Evolutionary conservation across 1,140 invertebrate genomes (phyloP).

Genomic region (Caenorhabditis tropicalis): DNA sequence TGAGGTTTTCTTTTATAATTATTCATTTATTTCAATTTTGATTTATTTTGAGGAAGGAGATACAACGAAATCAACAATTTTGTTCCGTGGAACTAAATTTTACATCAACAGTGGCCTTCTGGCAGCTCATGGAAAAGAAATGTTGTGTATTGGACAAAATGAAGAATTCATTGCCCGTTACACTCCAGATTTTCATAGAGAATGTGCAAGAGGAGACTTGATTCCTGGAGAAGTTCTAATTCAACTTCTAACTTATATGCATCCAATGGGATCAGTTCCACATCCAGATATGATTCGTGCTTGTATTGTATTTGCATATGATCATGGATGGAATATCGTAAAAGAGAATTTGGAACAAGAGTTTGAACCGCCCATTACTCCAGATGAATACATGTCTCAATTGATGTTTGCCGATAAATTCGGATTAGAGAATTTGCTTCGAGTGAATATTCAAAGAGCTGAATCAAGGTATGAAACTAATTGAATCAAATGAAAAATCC

Average conservation of each 20-base stretch:
- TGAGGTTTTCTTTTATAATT: background rate
- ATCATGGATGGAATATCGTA: conserved; percentile 11
- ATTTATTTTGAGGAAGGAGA: background rate
- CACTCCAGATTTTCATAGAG: conserved; percentile 15
- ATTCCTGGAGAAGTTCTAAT: conserved; percentile 21
- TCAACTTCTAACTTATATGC: conserved; percentile 8
- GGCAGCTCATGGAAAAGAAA: conserved; percentile 6
- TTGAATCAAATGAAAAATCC: too few relatives aligned
- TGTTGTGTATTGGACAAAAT: conserved; percentile 21
- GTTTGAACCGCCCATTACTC: background rate
- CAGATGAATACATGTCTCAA: conserved; percentile 28
- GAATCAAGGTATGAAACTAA: conserved; percentile 7
- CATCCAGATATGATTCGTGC: conserved; percentile 36
- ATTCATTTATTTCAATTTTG: background rate
- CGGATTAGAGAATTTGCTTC: background rate
- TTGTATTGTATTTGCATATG: background rate
- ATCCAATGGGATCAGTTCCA: conserved; percentile 14
- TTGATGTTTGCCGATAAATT: conserved; percentile 9
- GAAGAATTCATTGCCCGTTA: conserved; percentile 31
- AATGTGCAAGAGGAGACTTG: conserved; percentile 2
- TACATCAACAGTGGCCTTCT: conserved; percentile 18
- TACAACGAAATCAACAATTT: background rate
- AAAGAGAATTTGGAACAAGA: conserved; percentile 12
- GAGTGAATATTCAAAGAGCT: conserved; percentile 18
- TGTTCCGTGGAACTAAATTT: background rate